Percentiles rank a stretch among this genome's conserved stretches.
These are phyloP conservation scores for Plectrocnemia conspersa DNA, from an alignment of 1,140 invertebrate species.

Conservation along the genomic window DNA sequence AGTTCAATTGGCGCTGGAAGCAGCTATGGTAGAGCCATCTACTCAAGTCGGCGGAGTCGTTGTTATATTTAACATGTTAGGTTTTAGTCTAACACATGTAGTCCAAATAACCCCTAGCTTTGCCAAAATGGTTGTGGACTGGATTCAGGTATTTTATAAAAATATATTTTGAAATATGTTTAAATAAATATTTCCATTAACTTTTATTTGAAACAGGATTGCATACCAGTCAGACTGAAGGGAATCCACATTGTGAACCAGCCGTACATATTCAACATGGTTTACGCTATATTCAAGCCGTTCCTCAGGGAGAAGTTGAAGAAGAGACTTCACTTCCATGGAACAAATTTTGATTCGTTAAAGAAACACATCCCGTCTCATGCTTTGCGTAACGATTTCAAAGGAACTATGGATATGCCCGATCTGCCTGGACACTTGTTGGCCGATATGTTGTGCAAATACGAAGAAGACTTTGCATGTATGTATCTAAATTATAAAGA, in stretches of 20 bases:
- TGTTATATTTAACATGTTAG: constrained; percentile 77
- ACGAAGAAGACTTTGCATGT: constrained; percentile 47
- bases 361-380: constrained; percentile 71
- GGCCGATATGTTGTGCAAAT: constrained; percentile 46
- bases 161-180: not conserved
- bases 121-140: constrained; percentile 74
- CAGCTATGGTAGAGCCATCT: constrained; percentile 69
- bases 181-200: constrained; percentile 1
- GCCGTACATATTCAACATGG: constrained; percentile 80
- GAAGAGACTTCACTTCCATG: constrained; percentile 75
- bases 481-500: constrained; percentile 23
- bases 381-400: constrained; percentile 69
- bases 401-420: constrained; percentile 65
- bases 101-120: constrained; percentile 78
- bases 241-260: constrained; percentile 84
- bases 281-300: constrained; percentile 84
- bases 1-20: constrained; percentile 68
- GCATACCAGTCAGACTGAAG: constrained; percentile 76
- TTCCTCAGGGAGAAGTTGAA: constrained; percentile 74
- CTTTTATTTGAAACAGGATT: constrained; percentile 52
- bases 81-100: constrained; percentile 68
- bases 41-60: constrained; percentile 71
- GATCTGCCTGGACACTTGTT: constrained; percentile 44
- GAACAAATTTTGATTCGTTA: constrained; percentile 71
- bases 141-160: constrained; percentile 56